phyloP scores from a whole-genome alignment of 2,888 invertebrate species.

The Baccha elongata region DNA sequence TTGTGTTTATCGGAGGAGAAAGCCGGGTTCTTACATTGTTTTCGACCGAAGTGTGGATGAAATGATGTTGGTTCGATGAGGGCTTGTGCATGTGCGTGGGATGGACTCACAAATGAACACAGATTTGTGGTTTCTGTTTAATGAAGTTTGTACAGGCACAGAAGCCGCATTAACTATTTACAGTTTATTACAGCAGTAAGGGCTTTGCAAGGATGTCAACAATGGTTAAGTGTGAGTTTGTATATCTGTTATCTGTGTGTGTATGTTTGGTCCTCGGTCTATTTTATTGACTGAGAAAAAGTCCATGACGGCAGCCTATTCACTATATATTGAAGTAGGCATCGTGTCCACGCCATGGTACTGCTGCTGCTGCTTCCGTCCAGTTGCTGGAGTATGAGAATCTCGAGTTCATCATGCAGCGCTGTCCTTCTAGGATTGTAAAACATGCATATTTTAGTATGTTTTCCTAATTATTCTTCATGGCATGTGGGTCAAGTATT shows the following conservation, averaged over 20 bases:
- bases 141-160: constrained; percentile 72
- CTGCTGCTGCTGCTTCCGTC: too few relatives aligned
- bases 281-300: constrained; percentile 61
- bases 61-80: constrained; percentile 50
- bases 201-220: constrained; percentile 67
- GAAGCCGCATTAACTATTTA: constrained; percentile 72
- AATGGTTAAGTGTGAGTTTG: constrained; percentile 51
- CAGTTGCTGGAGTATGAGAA: too few relatives aligned
- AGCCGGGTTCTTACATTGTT: not conserved
- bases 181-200: constrained; percentile 69
- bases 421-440: too few relatives aligned
- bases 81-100: constrained; percentile 56
- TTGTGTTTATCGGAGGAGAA: constrained; percentile 35
- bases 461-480: constrained; percentile 69
- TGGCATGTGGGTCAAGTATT: constrained; percentile 65
- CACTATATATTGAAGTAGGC: too few relatives aligned
- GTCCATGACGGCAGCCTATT: constrained; percentile 26
- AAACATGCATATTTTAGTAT: constrained; percentile 63
- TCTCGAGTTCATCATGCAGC: too few relatives aligned
- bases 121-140: constrained; percentile 72
- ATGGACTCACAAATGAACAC: constrained; percentile 73
- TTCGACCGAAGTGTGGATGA: not conserved
- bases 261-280: constrained; percentile 32
- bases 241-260: too few relatives aligned
- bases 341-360: constrained; percentile 11